These are phyloP conservation scores for Orientallactaga bullata DNA, from an alignment of 2,113 vertebrate species.

Conservation along the genomic window DNA sequence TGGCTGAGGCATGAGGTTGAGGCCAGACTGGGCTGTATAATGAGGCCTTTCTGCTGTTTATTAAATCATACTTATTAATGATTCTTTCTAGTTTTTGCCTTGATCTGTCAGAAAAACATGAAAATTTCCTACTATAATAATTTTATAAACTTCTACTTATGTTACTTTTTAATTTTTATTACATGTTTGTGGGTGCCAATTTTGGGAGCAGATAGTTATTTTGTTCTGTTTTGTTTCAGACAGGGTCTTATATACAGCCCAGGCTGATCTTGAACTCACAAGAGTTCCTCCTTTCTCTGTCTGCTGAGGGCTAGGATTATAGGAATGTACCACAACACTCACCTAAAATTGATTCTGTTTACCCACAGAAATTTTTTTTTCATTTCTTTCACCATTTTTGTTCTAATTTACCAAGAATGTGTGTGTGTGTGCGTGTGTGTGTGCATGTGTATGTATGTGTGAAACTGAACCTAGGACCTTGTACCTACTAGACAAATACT, in stretches of 20 bases:
- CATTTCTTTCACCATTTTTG: background rate
- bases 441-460: background rate
- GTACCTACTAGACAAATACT: background rate
- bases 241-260: background rate
- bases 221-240: background rate
- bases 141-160: constrained; percentile 28
- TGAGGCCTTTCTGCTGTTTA: background rate
- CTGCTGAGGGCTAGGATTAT: background rate
- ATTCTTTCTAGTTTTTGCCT: constrained; percentile 24
- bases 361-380: background rate
- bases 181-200: constrained; percentile 17
- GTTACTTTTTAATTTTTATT: constrained; percentile 14
- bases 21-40: background rate
- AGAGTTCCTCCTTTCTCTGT: background rate
- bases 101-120: constrained; percentile 8
- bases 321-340: background rate
- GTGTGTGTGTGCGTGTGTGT: background rate
- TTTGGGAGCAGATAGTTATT: background rate
- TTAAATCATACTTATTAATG: constrained; percentile 46
- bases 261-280: background rate
- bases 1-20: background rate
- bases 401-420: background rate
- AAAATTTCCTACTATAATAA: constrained; percentile 22
- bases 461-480: background rate
- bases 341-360: background rate